Evolutionary conservation across 2,888 invertebrate species (phyloP).

Genomic region (Diarsia mendica): DNA sequence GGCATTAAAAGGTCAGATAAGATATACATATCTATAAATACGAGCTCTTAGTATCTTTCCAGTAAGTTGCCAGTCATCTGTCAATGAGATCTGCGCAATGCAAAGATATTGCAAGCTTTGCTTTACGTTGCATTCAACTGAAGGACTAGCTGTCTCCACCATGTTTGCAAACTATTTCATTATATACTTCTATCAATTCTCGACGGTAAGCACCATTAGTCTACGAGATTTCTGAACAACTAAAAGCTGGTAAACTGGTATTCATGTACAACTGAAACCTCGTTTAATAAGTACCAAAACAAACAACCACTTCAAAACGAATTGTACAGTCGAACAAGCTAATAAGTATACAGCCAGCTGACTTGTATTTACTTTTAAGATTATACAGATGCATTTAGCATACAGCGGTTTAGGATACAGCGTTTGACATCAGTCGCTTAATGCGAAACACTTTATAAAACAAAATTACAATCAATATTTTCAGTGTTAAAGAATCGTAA

Average conservation of each 20-base stretch:
- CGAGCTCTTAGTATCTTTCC: not conserved
- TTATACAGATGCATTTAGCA: no score
- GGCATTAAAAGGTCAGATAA: not conserved
- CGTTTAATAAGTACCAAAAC: constrained; percentile 18
- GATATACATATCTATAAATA: not conserved
- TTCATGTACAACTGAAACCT: constrained; percentile 33
- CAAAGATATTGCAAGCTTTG: not conserved
- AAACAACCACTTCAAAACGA: constrained; percentile 37
- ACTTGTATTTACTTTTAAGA: no score
- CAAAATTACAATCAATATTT: no score
- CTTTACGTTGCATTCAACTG: not conserved
- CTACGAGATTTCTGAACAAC: constrained; percentile 29
- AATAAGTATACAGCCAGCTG: no score
- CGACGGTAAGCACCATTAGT: constrained; percentile 16
- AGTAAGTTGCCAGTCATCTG: not conserved
- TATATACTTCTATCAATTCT: constrained; percentile 6
- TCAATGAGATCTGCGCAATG: not conserved
- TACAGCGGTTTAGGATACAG: no score
- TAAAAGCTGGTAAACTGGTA: constrained; percentile 26
- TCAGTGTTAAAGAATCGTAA: no score
- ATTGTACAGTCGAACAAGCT: no score
- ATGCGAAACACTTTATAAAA: no score
- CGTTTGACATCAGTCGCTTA: no score
- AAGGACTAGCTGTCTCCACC: not conserved
- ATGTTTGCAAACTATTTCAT: constrained; percentile 12